phyloP scores from a whole-genome alignment of 2,888 invertebrate species.

The Gibbula magus region DNA sequence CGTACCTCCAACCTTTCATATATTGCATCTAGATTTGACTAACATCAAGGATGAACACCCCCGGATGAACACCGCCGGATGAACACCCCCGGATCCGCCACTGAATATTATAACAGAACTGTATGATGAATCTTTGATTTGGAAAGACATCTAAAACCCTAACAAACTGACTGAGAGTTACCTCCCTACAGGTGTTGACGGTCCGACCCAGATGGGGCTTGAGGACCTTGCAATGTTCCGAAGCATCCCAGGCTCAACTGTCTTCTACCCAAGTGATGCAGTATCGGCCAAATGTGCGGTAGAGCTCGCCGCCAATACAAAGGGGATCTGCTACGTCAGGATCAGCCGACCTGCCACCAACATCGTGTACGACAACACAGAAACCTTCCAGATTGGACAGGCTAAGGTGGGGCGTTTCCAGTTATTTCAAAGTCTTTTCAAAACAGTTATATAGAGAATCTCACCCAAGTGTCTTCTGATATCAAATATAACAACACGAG shows the following conservation, averaged over 20 bases:
- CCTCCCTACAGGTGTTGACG: conserved; percentile 84
- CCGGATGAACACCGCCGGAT: too few relatives aligned
- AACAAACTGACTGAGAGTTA: not conserved
- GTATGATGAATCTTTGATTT: too few relatives aligned
- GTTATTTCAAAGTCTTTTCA: too few relatives aligned
- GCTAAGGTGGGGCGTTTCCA: too few relatives aligned
- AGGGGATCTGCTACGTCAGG: conserved; percentile 95
- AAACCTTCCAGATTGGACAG: conserved; percentile 84
- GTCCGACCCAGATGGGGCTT: conserved; percentile 99
- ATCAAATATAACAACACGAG: too few relatives aligned
- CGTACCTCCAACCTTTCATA: too few relatives aligned
- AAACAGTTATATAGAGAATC: too few relatives aligned
- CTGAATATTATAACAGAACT: too few relatives aligned
- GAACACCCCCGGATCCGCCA: too few relatives aligned
- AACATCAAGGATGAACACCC: too few relatives aligned
- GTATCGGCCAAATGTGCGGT: conserved; percentile 95
- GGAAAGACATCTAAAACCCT: not conserved
- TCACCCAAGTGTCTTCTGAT: too few relatives aligned
- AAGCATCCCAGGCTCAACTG: conserved; percentile 84
- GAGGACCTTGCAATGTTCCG: conserved; percentile 98
- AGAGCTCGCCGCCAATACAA: conserved; percentile 95
- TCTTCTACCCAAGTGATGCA: conserved; percentile 89
- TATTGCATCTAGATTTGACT: too few relatives aligned
- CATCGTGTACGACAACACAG: conserved; percentile 90
- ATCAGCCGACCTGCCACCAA: conserved; percentile 93